These are phyloP conservation scores for Diaprepes abbreviatus DNA, from an alignment of 2,888 invertebrate genomes.

Conservation along the genomic window DNA sequence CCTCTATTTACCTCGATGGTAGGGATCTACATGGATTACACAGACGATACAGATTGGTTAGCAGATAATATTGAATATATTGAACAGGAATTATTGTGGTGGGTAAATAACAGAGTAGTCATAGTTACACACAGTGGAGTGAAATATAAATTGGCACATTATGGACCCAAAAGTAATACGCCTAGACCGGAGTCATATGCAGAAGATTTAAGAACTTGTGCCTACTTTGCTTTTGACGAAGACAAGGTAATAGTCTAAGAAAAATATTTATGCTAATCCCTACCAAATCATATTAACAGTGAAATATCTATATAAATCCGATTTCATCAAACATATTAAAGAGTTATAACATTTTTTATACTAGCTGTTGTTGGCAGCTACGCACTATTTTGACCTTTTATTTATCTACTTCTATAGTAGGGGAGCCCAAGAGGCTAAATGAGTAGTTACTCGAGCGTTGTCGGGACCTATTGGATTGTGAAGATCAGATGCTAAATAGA, in stretches of 20 bases:
- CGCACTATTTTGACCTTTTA: no score
- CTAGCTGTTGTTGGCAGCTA: no score
- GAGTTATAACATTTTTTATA: no score
- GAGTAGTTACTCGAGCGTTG: no score
- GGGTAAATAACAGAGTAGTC: conserved; percentile 73
- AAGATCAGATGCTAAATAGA: no score
- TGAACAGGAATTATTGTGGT: conserved; percentile 77
- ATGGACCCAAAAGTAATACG: conserved; percentile 73
- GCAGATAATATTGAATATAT: conserved; percentile 72
- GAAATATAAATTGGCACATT: conserved; percentile 73
- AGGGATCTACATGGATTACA: conserved; percentile 73
- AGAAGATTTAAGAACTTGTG: conserved; percentile 73
- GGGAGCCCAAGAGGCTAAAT: no score
- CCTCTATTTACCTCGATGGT: conserved; percentile 80
- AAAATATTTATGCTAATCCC: no score
- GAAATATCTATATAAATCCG: no score
- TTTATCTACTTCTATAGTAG: no score
- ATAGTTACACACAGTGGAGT: conserved; percentile 68
- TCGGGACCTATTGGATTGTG: no score
- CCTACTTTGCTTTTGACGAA: conserved; percentile 66
- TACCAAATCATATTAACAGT: no score
- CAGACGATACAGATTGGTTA: conserved; percentile 76
- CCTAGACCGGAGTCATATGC: conserved; percentile 82
- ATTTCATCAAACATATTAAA: no score
- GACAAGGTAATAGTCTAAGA: conserved; percentile 57